phyloP scores from a whole-genome alignment of 2,797 vertebrate genomes.

The Molossus alvarezi region DNA sequence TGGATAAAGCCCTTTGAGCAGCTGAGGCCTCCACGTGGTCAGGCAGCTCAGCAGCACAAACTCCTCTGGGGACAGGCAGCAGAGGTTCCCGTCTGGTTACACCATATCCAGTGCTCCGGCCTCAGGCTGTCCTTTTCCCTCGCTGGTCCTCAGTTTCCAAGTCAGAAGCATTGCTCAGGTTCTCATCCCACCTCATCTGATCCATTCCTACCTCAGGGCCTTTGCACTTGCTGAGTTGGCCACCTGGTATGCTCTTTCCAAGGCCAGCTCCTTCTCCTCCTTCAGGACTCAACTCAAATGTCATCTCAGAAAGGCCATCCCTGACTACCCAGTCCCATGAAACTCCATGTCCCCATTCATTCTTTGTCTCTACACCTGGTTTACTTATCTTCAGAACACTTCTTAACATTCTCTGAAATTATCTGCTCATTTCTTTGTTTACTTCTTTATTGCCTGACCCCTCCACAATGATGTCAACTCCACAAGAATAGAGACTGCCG shows the following conservation, averaged over 20 bases:
- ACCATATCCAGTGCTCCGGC: rapidly evolving
- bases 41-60: background rate
- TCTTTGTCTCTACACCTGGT: background rate
- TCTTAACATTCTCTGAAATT: background rate
- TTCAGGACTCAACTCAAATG: conserved; percentile 15
- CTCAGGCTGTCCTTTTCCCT: background rate
- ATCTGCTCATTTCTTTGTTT: background rate
- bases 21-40: background rate
- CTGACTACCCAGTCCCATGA: background rate
- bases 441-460: background rate
- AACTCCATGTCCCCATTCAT: background rate
- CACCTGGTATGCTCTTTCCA: background rate
- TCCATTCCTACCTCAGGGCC: background rate
- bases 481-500: background rate
- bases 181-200: background rate
- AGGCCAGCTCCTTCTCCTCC: background rate
- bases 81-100: rapidly evolving
- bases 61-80: background rate
- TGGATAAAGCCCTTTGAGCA: background rate
- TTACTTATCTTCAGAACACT: background rate
- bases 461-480: background rate
- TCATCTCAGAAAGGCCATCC: background rate
- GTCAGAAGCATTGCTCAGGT: background rate
- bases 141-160: background rate
- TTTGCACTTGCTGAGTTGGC: background rate